A percentile compares a stretch with the other conserved stretches of the same genome.
Conservation (phyloP, 2,888 invertebrate genomes). For the Dinocampus coccinellae region DNA sequence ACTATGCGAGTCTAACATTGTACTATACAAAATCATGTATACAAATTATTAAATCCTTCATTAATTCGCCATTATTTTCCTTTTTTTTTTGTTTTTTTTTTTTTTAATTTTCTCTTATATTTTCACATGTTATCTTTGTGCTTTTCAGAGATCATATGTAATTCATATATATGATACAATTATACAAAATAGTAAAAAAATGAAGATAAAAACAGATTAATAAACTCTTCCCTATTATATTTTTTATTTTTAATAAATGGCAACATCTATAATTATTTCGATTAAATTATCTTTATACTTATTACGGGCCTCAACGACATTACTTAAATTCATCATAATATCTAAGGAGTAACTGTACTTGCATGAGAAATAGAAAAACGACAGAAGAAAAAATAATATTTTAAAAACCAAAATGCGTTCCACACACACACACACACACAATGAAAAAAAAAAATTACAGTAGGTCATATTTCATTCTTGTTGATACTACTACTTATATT, state of each 20-base stretch:
- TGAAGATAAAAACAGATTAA: constrained; percentile 63
- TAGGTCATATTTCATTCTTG: background rate
- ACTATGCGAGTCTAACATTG: constrained; percentile 48
- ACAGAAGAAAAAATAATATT: constrained; percentile 45
- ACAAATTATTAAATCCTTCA: constrained; percentile 58
- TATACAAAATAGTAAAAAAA: constrained; percentile 69
- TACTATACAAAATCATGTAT: constrained; percentile 61
- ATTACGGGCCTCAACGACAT: background rate
- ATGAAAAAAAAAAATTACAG: constrained; percentile 14
- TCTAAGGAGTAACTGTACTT: background rate
- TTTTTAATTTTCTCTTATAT: constrained; percentile 27
- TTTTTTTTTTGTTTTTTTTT: constrained; percentile 50
- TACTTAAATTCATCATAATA: constrained; percentile 5
- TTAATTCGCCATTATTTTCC: constrained; percentile 56
- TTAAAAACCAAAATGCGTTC: background rate
- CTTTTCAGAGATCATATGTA: constrained; percentile 66
- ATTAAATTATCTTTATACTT: background rate
- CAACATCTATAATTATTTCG: constrained; percentile 20
- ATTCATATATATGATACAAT: constrained; percentile 62
- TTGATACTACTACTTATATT: background rate
- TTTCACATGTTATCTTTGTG: constrained; percentile 59
- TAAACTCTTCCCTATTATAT: constrained; percentile 59
- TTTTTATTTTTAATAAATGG: constrained; percentile 46
- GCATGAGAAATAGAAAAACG: constrained; percentile 24
- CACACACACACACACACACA: background rate